Evolutionary conservation across 2,113 vertebrate genomes (phyloP).

Genomic region (Platanista minor): DNA sequence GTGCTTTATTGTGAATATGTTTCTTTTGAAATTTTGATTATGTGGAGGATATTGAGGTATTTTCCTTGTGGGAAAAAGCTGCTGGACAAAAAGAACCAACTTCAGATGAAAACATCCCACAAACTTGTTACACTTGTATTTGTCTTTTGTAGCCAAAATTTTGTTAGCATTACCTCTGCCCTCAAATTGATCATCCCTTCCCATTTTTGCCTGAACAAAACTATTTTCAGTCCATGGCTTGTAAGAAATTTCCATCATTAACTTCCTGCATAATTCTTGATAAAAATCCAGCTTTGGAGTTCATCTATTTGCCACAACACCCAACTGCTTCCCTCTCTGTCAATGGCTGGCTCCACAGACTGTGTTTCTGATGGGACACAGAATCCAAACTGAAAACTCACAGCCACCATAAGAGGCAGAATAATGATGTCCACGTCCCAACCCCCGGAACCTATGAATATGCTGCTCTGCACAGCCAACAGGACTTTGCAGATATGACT

Average conservation of each 20-base stretch:
- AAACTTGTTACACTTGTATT: neutral
- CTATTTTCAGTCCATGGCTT: neutral
- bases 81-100: neutral
- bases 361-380: neutral
- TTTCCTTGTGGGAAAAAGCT: neutral
- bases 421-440: neutral
- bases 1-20: neutral
- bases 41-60: neutral
- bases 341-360: neutral
- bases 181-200: neutral
- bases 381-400: neutral
- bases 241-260: neutral
- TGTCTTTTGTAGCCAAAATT: neutral
- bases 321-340: neutral
- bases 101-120: neutral
- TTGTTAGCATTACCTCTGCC: neutral
- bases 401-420: neutral
- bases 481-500: neutral
- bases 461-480: neutral
- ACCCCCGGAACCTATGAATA: neutral
- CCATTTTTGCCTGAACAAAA: neutral
- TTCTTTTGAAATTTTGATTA: neutral
- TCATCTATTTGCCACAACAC: neutral
- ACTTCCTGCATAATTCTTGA: neutral
- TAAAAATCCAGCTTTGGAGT: neutral